A percentile compares a stretch with the other conserved stretches of the same genome.
phyloP scores from a whole-genome alignment of 1,140 invertebrate genomes.

The Tachypleus tridentatus region DNA sequence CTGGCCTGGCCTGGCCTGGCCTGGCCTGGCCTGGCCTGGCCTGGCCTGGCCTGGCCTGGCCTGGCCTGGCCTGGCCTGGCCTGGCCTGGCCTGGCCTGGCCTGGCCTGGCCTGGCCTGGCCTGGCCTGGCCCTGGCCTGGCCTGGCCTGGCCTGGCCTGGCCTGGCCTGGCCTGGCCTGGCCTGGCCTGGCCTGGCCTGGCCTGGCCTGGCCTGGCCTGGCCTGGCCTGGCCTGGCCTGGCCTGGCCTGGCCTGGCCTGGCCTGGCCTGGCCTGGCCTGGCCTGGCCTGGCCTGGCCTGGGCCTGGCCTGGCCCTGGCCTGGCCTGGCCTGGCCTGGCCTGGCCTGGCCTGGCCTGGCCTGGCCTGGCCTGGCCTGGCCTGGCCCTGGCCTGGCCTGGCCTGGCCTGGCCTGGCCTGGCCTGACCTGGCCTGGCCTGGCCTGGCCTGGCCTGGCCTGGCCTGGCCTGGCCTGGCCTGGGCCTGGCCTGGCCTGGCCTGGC shows the following conservation, averaged over 20 bases:
- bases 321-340: conserved; percentile 26
- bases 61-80: conserved; percentile 18
- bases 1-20: conserved; percentile 25
- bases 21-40: conserved; percentile 22
- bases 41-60: conserved; percentile 25
- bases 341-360: conserved; percentile 22
- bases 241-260: conserved; percentile 18
- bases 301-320: too few species aligned
- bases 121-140: too few species aligned
- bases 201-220: conserved; percentile 21
- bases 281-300: conserved; percentile 24
- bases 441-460: conserved; percentile 23
- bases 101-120: conserved; percentile 18
- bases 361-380: conserved; percentile 20
- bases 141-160: conserved; percentile 25
- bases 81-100: conserved; percentile 19
- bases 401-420: conserved; percentile 22
- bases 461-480: conserved; percentile 24
- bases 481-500: conserved; percentile 23
- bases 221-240: conserved; percentile 25
- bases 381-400: conserved; percentile 23
- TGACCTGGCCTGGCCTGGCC: conserved; percentile 25
- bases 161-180: conserved; percentile 25
- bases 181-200: conserved; percentile 24
- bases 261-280: conserved; percentile 23